These are phyloP conservation scores for Ariopsis seemanni DNA, from an alignment of 2,113 vertebrate genomes.

Conservation along the genomic window DNA sequence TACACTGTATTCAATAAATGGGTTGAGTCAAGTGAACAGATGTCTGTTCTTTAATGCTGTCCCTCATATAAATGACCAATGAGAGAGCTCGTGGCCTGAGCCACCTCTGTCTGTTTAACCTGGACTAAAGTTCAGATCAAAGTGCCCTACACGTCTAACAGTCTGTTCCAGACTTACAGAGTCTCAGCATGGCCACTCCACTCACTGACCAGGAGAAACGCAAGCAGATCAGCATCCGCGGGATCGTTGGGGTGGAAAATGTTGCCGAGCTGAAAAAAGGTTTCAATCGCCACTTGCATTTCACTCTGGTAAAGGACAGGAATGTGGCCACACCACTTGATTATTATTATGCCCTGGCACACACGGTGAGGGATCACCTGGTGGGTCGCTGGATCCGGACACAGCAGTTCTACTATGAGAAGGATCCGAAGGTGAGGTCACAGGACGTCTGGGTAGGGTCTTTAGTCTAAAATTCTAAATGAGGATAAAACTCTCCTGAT, in stretches of 20 bases:
- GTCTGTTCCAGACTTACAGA: not conserved
- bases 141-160: not conserved
- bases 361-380: slow-evolving; percentile 91
- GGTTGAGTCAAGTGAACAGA: slow-evolving; percentile 57
- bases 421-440: slow-evolving; percentile 83
- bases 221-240: slow-evolving; percentile 92
- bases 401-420: slow-evolving; percentile 91
- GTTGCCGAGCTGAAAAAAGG: slow-evolving; percentile 87
- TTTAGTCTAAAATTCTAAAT: not conserved
- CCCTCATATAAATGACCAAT: slow-evolving; percentile 57
- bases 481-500: not conserved
- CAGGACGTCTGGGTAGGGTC: not conserved
- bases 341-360: slow-evolving; percentile 89
- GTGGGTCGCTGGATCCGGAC: slow-evolving; percentile 94
- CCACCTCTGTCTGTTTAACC: slow-evolving; percentile 5
- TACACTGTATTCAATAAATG: slow-evolving; percentile 82
- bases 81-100: slow-evolving; percentile 4
- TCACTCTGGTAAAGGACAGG: slow-evolving; percentile 92
- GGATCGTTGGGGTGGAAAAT: slow-evolving; percentile 86
- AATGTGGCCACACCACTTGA: slow-evolving; percentile 88
- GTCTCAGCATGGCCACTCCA: slow-evolving; percentile 78
- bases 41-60: slow-evolving; percentile 24
- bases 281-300: slow-evolving; percentile 92
- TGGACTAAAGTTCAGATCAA: slow-evolving; percentile 17
- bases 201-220: slow-evolving; percentile 89